Conservation (phyloP, 2,888 invertebrate species). For the Drosophila trichaetosa region DNA sequence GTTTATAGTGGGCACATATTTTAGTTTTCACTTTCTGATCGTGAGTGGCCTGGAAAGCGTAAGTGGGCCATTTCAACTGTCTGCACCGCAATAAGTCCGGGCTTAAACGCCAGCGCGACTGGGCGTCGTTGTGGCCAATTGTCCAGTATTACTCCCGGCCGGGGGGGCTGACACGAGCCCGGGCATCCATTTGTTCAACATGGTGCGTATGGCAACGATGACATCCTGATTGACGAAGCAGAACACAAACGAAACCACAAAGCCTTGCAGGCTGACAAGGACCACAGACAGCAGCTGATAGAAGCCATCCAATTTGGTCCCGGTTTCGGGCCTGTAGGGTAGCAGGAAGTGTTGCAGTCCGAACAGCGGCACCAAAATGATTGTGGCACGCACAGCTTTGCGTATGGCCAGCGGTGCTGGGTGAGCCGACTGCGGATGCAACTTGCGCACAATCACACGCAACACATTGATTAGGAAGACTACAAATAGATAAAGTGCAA, state of each 20-base stretch:
- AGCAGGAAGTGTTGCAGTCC: slow-evolving; percentile 90
- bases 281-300: slow-evolving; percentile 89
- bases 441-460: slow-evolving; percentile 88
- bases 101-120: slow-evolving; percentile 84
- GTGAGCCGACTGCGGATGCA: slow-evolving; percentile 88
- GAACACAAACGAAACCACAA: slow-evolving; percentile 89
- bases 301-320: slow-evolving; percentile 86
- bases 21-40: background rate
- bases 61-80: slow-evolving; percentile 36
- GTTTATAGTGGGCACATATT: background rate
- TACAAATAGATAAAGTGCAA: slow-evolving; percentile 51
- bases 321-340: slow-evolving; percentile 88
- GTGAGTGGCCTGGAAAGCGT: slow-evolving; percentile 7
- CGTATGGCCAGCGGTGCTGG: slow-evolving; percentile 87
- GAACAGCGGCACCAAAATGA: slow-evolving; percentile 91
- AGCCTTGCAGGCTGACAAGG: slow-evolving; percentile 90
- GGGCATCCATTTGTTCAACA: slow-evolving; percentile 85
- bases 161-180: slow-evolving; percentile 81
- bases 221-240: slow-evolving; percentile 92
- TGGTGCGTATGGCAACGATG: slow-evolving; percentile 85
- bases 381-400: slow-evolving; percentile 89
- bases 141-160: slow-evolving; percentile 83
- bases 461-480: slow-evolving; percentile 90
- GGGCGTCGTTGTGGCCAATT: slow-evolving; percentile 84
- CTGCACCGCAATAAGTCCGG: slow-evolving; percentile 9